phyloP scores from a whole-genome alignment of 2,113 vertebrate species.

The Oostethus manadensis region DNA sequence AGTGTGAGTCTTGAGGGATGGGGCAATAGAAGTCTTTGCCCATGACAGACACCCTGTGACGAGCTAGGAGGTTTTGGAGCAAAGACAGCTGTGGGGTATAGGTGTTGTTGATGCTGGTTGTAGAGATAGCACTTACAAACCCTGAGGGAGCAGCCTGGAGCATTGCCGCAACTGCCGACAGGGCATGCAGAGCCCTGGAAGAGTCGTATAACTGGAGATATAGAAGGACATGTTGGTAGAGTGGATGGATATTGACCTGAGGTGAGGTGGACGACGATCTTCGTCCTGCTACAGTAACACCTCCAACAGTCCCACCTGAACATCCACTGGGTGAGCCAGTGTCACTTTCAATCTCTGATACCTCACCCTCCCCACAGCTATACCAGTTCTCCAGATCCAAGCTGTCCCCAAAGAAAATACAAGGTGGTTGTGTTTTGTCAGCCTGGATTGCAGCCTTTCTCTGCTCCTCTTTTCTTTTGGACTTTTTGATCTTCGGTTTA shows the following conservation, averaged over 20 bases:
- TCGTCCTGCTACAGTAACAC: constrained; percentile 40
- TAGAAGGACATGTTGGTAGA: constrained; percentile 95
- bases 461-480: constrained; percentile 86
- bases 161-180: constrained; percentile 91
- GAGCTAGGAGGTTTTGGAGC: constrained; percentile 92
- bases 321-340: constrained; percentile 82
- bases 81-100: constrained; percentile 93
- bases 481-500: constrained; percentile 92
- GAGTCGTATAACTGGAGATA: constrained; percentile 97
- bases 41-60: constrained; percentile 96
- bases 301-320: constrained; percentile 24
- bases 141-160: constrained; percentile 85
- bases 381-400: constrained; percentile 98
- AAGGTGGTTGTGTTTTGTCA: constrained; percentile 83
- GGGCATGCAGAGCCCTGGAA: constrained; percentile 88
- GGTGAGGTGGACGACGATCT: constrained; percentile 68
- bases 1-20: constrained; percentile 89
- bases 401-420: constrained; percentile 92
- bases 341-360: constrained; percentile 97
- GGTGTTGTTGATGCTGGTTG: constrained; percentile 94
- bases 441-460: constrained; percentile 75
- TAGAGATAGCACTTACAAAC: constrained; percentile 95
- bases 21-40: constrained; percentile 98
- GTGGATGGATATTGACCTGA: constrained; percentile 88
- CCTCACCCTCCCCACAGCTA: constrained; percentile 96